A percentile compares a stretch with the other conserved stretches of the same genome.
These are phyloP conservation scores for Agrochola circellaris DNA, from an alignment of 2,888 invertebrate species.

Conservation along the genomic window DNA sequence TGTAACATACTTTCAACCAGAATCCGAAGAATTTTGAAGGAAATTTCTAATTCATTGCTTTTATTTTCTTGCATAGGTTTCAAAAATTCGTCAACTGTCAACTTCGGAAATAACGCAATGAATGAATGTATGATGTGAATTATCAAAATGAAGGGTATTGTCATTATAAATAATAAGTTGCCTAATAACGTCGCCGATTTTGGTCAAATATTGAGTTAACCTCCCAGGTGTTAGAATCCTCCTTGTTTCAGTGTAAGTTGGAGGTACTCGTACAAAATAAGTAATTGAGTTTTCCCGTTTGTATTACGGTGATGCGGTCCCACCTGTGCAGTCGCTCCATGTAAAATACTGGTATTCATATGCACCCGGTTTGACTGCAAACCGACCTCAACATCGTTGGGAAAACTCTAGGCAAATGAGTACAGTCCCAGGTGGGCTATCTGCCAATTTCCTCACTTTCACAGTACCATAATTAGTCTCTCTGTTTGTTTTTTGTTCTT, in stretches of 20 bases:
- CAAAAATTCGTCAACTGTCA: no score
- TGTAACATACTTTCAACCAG: neutral
- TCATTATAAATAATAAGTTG: neutral
- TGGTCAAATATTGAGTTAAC: neutral
- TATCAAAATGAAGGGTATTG: neutral
- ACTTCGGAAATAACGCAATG: no score
- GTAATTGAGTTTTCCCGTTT: neutral
- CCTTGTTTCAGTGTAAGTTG: neutral
- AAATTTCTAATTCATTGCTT: neutral
- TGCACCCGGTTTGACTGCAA: neutral
- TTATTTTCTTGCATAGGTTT: no score
- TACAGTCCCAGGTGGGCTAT: neutral
- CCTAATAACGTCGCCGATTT: neutral
- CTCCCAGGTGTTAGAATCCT: neutral
- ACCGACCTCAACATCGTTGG: neutral
- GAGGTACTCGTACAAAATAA: neutral
- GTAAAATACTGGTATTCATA: neutral
- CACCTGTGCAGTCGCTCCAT: neutral
- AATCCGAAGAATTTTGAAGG: neutral
- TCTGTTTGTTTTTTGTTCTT: neutral
- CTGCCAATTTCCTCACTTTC: conserved; percentile 15
- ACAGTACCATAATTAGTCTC: neutral
- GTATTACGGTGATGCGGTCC: neutral
- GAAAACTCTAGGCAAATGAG: neutral
- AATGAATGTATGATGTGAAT: no score